These are phyloP conservation scores for Elanoides forficatus DNA, from an alignment of 2,113 vertebrate genomes.

Conservation along the genomic window DNA sequence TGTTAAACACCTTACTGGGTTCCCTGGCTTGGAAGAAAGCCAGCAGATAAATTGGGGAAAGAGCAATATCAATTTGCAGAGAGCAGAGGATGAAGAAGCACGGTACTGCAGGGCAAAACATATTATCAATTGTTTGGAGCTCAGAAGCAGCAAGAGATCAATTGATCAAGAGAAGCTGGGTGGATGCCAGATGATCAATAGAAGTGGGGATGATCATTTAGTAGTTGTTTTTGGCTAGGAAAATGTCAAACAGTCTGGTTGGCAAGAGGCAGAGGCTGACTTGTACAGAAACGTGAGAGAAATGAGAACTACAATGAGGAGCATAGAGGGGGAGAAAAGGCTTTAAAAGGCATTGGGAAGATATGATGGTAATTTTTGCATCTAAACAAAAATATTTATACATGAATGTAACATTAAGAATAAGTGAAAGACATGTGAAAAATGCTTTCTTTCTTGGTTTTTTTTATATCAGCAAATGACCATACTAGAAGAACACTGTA, in stretches of 20 bases:
- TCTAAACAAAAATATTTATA: not conserved
- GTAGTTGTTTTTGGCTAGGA: not conserved
- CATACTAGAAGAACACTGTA: not conserved
- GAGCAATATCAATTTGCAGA: not conserved
- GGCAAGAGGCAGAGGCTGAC: not conserved
- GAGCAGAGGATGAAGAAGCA: not conserved
- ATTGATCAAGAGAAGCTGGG: not conserved
- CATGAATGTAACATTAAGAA: not conserved
- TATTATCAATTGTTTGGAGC: not conserved
- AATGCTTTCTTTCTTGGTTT: not conserved
- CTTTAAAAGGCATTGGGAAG: not conserved
- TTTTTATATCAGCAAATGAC: not conserved
- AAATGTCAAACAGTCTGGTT: not conserved
- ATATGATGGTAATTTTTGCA: not conserved
- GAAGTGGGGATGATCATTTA: not conserved
- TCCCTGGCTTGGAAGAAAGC: not conserved
- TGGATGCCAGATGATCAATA: not conserved
- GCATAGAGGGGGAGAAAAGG: accelerated
- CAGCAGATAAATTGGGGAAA: not conserved
- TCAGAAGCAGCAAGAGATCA: not conserved
- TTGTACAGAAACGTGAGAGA: not conserved
- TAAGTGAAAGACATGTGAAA: not conserved
- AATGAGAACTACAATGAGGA: not conserved
- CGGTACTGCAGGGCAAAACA: not conserved
- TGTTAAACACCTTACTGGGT: not conserved